These are phyloP conservation scores for pig (Sus scrofa) DNA, from an alignment of 2,113 vertebrate genomes.

Conservation along the genomic window DNA sequence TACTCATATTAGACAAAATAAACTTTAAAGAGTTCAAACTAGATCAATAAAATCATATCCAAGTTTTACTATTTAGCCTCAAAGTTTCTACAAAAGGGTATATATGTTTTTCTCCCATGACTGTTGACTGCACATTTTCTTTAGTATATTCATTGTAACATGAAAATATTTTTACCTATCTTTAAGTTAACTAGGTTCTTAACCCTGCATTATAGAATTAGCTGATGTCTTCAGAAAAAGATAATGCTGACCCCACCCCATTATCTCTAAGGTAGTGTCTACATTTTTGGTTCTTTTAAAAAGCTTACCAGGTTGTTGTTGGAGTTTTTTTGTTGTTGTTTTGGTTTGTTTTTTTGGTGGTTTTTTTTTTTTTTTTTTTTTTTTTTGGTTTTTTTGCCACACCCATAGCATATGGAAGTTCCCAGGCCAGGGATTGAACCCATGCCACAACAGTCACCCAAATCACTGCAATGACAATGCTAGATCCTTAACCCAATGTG, in stretches of 20 bases:
- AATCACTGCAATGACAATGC: no score
- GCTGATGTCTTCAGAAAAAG: neutral
- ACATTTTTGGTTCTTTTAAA: neutral
- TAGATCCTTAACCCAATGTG: no score
- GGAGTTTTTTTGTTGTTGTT: no score
- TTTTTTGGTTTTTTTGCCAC: no score
- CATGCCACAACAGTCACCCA: no score
- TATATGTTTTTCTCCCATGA: slow-evolving; percentile 40
- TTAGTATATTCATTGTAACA: neutral
- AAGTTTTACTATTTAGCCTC: slow-evolving; percentile 82
- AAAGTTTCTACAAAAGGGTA: slow-evolving; percentile 91
- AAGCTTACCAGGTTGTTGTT: neutral
- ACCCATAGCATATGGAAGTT: no score
- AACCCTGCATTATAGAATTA: neutral
- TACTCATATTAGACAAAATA: no score
- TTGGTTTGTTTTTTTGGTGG: no score
- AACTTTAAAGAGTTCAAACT: slow-evolving; percentile 85
- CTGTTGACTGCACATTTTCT: slow-evolving; percentile 7
- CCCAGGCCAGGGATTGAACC: no score
- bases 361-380: no score
- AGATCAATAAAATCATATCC: slow-evolving; percentile 85
- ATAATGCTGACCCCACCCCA: neutral
- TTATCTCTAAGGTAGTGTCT: neutral
- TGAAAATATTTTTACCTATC: slow-evolving; percentile 36
- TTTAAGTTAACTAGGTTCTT: slow-evolving; percentile 30